Base-by-base conservation (phyloP, 2,113 vertebrate species). In the Ondatra zibethicus region DNA sequence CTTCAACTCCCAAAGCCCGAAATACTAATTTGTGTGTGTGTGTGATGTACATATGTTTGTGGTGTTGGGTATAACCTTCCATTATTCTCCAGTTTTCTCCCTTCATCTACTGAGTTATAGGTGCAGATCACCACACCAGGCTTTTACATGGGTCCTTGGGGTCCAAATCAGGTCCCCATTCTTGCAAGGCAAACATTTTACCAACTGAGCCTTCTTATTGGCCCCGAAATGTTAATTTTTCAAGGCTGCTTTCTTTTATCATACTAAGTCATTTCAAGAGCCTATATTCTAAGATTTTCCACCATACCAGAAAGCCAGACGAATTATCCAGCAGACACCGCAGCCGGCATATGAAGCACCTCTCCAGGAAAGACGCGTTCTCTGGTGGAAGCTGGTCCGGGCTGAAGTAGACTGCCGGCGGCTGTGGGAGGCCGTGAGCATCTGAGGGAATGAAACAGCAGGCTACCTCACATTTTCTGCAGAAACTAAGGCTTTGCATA, bases 321-420 rank as follows among this genome's bases (percentile, higher is more conserved):
- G 99, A 99, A 98, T 99, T 99, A 98, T 99, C 99, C 94, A 99
- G 97, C 0, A 99, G 99, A 97, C 99, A 99, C 95, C 99, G 99
- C 87, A 99, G 99, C 89, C 99, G 99, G 96, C 99, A 99, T 63
- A 99, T 92, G 65, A 99, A 99, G 97, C 98, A 99, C 90, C 99
- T 98, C 98, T 99, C 99, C 98, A 99, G 99, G 97, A 99, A 99
- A 39, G 99, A 99, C 2, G 99, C 99, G 97, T 99, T 99, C 97
- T 99, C 99, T 8, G 99, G 99, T 95, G 99, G 99, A 96, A 99
- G 99, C 76, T 99, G 99, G 5, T 99, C 99, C 5, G 99, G 98
- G 63, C 98, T 99, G 96, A 99, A 99, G 94, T 98, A 99, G 88
- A 99, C 97, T 70, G 98, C 93, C 63, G 99, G 95, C 95, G 99